A percentile compares a stretch with the other conserved stretches of the same genome.
These are phyloP conservation scores for Cololabis saira DNA, from an alignment of 2,113 vertebrate species.

Conservation along the genomic window DNA sequence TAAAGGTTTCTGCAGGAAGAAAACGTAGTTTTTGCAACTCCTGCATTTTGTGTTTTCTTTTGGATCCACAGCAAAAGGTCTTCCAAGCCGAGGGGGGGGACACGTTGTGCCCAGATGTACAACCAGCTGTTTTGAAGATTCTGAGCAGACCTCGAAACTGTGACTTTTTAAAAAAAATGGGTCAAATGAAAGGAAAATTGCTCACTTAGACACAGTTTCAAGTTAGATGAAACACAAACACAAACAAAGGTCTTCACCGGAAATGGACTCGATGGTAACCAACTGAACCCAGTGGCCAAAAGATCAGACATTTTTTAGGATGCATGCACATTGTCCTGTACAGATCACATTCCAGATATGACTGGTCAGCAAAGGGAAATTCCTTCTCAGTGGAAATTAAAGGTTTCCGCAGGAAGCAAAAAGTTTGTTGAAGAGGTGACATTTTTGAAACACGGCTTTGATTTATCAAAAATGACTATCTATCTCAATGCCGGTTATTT, in stretches of 20 bases:
- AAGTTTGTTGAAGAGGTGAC: slow-evolving; percentile 27
- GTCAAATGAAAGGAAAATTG: not conserved
- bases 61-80: not conserved
- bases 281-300: no score
- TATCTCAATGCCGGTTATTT: no score
- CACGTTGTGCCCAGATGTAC: not conserved
- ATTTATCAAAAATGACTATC: no score
- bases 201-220: not conserved
- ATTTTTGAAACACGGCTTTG: slow-evolving; percentile 5
- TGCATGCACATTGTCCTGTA: no score
- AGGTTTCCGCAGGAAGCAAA: no score
- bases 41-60: not conserved
- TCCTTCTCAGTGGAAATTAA: no score
- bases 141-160: not conserved
- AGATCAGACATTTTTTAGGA: no score
- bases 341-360: no score
- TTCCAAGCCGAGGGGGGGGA: not conserved
- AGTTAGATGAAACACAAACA: not conserved
- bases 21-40: not conserved
- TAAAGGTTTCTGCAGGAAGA: slow-evolving; percentile 55
- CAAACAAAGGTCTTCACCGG: not conserved
- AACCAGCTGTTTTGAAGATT: not conserved
- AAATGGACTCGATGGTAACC: not conserved
- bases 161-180: fast-evolving
- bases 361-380: no score